Evolutionary conservation across 2,888 invertebrate species (phyloP).

Genomic region (Apoda limacodes): DNA sequence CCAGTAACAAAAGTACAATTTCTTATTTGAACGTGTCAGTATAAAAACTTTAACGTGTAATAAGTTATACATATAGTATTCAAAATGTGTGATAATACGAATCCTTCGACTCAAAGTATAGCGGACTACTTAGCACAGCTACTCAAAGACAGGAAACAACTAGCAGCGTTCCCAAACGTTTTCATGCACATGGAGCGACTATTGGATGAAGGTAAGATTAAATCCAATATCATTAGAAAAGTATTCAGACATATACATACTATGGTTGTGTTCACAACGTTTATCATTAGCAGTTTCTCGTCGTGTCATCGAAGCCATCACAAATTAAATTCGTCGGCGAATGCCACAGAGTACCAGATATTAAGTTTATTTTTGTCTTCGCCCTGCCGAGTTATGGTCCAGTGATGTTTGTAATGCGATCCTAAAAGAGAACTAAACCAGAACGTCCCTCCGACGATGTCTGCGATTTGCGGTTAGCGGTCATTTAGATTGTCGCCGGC

Average conservation of each 20-base stretch:
- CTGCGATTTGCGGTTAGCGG: conserved; percentile 59
- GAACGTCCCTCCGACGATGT: conserved; percentile 43
- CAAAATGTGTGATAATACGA: conserved; percentile 69
- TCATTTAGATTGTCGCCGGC: conserved; percentile 51
- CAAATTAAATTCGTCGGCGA: conserved; percentile 65
- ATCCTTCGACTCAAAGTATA: conserved; percentile 92
- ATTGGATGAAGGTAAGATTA: conserved; percentile 94
- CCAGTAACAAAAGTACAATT: conserved; percentile 63
- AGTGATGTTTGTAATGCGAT: conserved; percentile 66
- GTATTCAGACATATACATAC: too few species aligned
- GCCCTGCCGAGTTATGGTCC: conserved; percentile 67
- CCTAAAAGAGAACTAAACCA: conserved; percentile 60
- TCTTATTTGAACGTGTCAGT: conserved; percentile 51
- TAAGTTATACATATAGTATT: conserved; percentile 49
- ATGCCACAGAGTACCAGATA: conserved; percentile 64
- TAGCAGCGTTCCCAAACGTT: conserved; percentile 99
- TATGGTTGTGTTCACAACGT: too few species aligned
- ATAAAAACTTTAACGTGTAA: conserved; percentile 58
- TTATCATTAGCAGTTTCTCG: too few species aligned
- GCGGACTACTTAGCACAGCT: conserved; percentile 99
- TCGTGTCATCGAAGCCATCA: conserved; percentile 54
- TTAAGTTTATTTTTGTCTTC: conserved; percentile 70
- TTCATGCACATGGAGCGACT: conserved; percentile 99
- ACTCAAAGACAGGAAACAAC: conserved; percentile 99
- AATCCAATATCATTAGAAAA: too few species aligned